Base-by-base conservation (phyloP, 1,140 invertebrate species). In the Phocides pigmalion region DNA sequence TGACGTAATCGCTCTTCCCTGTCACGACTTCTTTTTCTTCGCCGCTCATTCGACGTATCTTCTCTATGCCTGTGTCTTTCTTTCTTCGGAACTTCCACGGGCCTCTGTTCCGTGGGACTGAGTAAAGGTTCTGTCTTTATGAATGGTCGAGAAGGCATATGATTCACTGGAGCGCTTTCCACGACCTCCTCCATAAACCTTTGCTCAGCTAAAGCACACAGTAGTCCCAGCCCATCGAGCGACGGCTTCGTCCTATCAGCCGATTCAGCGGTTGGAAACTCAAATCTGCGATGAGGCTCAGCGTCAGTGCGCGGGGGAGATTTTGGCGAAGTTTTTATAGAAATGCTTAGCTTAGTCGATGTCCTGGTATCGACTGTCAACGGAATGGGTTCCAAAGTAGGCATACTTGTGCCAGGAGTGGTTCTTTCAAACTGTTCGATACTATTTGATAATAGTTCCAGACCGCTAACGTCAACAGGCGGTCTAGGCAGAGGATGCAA, bases 121-220 rank as follows among this genome's bases (percentile, higher is more conserved):
- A 87, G 25, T 54, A 89, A 64, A 8, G 82, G 79, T 28, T 90
- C 86, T 14, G 77, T 82, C 72, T 90, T 89, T 15, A 90, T 86
- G 56, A 82, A 88, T 0, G 82, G 77, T 56, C 79, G 74, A 15
- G 84, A 76, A 9, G 83, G 20, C 73, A 70, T 4, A 74, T 51
- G 15, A 64, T 49, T 79, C 9, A 53, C 51, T 51, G 75, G 66
- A 44, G 79, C 74, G 35, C 66, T 82, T 15, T 93, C 93, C 11
- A 86, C 93, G 2, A 90, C 93, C 84, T 97, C 95, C 76, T 97
- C 96, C 87, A 95, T 94, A 62, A 97, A 95, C 56, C 96, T 93
- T 75, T 97, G 96, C 76, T 97, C 96, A 0, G 97, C 97, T 17
- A 98, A 86, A 0, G 96, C 96, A 84, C 97, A 98, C 3, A 98